phyloP scores from a whole-genome alignment of 1,140 invertebrate genomes.

The Dreissena rostriformis region DNA sequence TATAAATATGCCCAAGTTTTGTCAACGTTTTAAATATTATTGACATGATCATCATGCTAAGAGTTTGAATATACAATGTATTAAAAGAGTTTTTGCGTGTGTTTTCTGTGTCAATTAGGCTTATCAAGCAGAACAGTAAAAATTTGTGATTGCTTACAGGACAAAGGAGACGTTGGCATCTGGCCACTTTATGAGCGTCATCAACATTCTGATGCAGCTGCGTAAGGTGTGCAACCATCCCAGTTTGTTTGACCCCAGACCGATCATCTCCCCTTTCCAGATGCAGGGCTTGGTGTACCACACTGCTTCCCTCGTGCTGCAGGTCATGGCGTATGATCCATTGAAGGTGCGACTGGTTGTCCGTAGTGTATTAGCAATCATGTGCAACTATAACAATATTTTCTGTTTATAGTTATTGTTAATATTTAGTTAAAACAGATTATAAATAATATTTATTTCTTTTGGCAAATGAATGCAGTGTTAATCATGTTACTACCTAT shows the following conservation, averaged over 20 bases:
- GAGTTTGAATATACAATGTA: too few relatives aligned
- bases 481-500: too few relatives aligned
- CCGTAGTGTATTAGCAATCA: slow-evolving; percentile 1
- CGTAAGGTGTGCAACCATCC: slow-evolving; percentile 99
- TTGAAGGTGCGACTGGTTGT: slow-evolving; percentile 85
- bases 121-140: not conserved
- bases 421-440: too few relatives aligned
- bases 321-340: slow-evolving; percentile 89
- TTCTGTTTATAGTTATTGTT: not conserved
- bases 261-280: slow-evolving; percentile 96
- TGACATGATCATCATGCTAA: too few relatives aligned
- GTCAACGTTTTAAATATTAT: too few relatives aligned
- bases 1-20: too few relatives aligned
- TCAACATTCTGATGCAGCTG: slow-evolving; percentile 99
- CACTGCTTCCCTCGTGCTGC: slow-evolving; percentile 85
- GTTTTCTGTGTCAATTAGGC: not conserved
- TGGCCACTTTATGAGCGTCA: slow-evolving; percentile 98
- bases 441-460: too few relatives aligned
- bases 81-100: not conserved
- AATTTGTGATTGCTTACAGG: slow-evolving; percentile 83
- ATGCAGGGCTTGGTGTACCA: slow-evolving; percentile 89
- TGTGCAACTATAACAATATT: not conserved
- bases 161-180: slow-evolving; percentile 97
- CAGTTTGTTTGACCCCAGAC: slow-evolving; percentile 98
- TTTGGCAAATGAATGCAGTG: too few relatives aligned